These are phyloP conservation scores for Cotesia vestalis DNA, from an alignment of 1,140 invertebrate species.

Conservation along the genomic window DNA sequence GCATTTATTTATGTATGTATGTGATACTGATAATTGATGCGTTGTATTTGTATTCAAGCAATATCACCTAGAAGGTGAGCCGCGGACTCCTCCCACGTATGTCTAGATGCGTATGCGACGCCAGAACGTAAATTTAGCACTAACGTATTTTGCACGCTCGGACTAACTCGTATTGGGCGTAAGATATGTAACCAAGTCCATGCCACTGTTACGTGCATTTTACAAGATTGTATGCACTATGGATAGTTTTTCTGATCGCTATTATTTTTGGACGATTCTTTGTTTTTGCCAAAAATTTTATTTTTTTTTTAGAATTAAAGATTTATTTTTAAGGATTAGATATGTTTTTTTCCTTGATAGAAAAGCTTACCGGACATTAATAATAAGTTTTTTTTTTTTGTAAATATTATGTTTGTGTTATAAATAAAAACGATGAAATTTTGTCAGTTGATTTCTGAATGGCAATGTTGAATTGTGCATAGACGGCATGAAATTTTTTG, in stretches of 20 bases:
- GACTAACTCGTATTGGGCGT: conserved; percentile 56
- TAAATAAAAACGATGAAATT: no score
- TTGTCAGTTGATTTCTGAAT: no score
- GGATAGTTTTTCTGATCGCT: neutral
- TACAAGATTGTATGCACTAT: conserved; percentile 20
- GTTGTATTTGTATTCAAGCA: conserved; percentile 20
- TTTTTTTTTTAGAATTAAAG: neutral
- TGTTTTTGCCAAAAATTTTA: neutral
- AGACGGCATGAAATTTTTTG: no score
- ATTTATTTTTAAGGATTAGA: no score
- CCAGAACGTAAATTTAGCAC: conserved; percentile 59
- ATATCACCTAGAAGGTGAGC: conserved; percentile 36
- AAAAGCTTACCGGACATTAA: no score
- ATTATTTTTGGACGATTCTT: neutral
- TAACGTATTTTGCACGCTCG: conserved; percentile 62
- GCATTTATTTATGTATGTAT: no score
- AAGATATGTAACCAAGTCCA: conserved; percentile 42
- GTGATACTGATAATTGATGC: neutral
- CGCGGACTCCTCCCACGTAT: conserved; percentile 54
- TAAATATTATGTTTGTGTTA: no score
- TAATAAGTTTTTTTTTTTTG: no score
- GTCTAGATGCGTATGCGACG: conserved; percentile 51
- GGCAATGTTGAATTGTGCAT: no score
- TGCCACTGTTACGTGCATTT: neutral
- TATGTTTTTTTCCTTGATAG: no score